These are phyloP conservation scores for Cephonodes hylas DNA, from an alignment of 2,888 invertebrate genomes.

Conservation along the genomic window DNA sequence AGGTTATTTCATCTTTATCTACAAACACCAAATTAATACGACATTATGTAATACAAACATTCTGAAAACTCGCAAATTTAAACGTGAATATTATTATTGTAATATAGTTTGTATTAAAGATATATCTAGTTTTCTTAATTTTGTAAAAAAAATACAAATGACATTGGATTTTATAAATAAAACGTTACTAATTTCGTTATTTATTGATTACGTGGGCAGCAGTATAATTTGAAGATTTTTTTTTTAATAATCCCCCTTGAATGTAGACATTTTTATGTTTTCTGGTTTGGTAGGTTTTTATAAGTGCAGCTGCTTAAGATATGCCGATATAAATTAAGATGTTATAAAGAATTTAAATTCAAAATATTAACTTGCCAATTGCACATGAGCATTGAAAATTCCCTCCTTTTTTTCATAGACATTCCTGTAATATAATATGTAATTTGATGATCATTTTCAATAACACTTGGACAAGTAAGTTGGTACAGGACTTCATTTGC, in stretches of 20 bases:
- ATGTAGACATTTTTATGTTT: background rate
- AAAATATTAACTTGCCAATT: background rate
- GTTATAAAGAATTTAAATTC: background rate
- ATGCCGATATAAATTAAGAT: background rate
- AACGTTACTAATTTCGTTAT: too few relatives aligned
- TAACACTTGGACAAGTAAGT: too few relatives aligned
- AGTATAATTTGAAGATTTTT: background rate
- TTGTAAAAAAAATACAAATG: background rate
- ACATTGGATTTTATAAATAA: background rate
- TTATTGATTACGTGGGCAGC: background rate
- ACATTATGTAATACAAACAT: too few relatives aligned
- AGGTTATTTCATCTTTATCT: too few relatives aligned
- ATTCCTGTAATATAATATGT: background rate
- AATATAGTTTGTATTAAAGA: constrained; percentile 9
- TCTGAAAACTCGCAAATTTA: too few relatives aligned
- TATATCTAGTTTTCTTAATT: background rate
- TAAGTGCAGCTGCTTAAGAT: background rate
- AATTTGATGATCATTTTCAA: background rate
- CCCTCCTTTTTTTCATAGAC: background rate
- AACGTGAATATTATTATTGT: too few relatives aligned
- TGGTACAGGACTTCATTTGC: too few relatives aligned
- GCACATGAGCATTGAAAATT: background rate
- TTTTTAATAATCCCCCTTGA: background rate
- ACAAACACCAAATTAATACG: too few relatives aligned
- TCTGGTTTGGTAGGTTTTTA: background rate